Percentiles rank a stretch among this genome's conserved stretches.
These are phyloP conservation scores for Dendroctonus ponderosae DNA, from an alignment of 1,140 invertebrate species.

Conservation along the genomic window DNA sequence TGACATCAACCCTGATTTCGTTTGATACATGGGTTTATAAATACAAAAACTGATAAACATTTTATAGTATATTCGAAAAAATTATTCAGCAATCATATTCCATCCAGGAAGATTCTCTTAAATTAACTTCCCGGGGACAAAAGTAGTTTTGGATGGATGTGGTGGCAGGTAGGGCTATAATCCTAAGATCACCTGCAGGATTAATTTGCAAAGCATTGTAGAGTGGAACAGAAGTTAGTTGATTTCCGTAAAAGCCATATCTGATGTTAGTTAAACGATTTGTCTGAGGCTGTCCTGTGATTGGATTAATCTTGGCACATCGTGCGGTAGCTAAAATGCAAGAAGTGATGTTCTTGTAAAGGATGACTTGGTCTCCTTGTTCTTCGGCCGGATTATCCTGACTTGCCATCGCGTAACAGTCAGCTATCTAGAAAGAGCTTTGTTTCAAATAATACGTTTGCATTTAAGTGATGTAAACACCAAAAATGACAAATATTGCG, in stretches of 20 bases:
- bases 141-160: constrained; percentile 42
- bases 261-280: constrained; percentile 48
- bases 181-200: constrained; percentile 53
- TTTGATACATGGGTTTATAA: too few species aligned
- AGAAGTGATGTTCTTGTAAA: constrained; percentile 58
- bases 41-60: neutral
- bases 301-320: constrained; percentile 57
- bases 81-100: constrained; percentile 34
- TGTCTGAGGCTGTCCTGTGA: constrained; percentile 58
- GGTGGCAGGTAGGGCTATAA: constrained; percentile 53
- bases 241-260: constrained; percentile 31
- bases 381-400: constrained; percentile 53
- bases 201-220: constrained; percentile 57
- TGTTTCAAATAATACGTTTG: too few species aligned
- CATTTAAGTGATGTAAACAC: too few species aligned
- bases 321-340: constrained; percentile 57
- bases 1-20: too few species aligned
- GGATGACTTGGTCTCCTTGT: constrained; percentile 54
- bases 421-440: constrained; percentile 49
- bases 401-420: constrained; percentile 54
- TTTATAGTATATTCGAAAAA: neutral
- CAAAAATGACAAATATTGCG: too few species aligned
- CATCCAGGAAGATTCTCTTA: constrained; percentile 46
- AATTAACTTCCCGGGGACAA: constrained; percentile 43
- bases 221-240: constrained; percentile 41